Conservation (phyloP, 2,888 invertebrate genomes). For the Sycophila texana region DNA sequence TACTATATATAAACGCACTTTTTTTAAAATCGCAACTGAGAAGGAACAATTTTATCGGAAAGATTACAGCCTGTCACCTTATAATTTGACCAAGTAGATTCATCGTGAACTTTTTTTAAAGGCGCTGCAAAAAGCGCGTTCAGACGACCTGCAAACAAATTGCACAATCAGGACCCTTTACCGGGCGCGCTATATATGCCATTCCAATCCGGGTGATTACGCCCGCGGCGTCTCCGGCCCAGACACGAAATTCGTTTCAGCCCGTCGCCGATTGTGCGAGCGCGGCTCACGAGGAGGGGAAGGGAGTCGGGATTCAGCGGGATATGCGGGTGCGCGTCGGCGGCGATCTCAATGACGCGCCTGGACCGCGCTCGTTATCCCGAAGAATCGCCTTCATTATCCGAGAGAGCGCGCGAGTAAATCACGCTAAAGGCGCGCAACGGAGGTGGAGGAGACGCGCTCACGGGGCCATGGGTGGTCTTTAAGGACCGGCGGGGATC, state of each 20-base stretch:
- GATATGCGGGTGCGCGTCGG: constrained; percentile 38
- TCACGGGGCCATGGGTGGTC: constrained; percentile 59
- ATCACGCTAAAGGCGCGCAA: constrained; percentile 41
- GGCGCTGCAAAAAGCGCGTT: too few relatives aligned
- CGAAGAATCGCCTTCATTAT: constrained; percentile 63
- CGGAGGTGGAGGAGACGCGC: constrained; percentile 39
- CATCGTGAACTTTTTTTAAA: too few relatives aligned
- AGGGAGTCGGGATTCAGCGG: constrained; percentile 32
- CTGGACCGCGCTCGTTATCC: constrained; percentile 59
- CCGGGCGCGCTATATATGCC: too few relatives aligned
- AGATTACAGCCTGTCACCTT: too few relatives aligned
- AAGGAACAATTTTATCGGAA: too few relatives aligned
- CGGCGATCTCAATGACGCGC: constrained; percentile 19
- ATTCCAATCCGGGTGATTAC: constrained; percentile 27
- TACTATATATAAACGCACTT: too few relatives aligned
- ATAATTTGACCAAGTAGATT: too few relatives aligned
- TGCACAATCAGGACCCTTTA: too few relatives aligned
- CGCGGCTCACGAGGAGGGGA: background rate
- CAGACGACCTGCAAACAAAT: too few relatives aligned
- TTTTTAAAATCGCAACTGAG: too few relatives aligned
- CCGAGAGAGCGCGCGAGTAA: constrained; percentile 61
- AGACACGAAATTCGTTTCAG: too few relatives aligned
- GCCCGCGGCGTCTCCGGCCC: background rate
- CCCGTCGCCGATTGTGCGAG: too few relatives aligned
- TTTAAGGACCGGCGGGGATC: constrained; percentile 27